Evolutionary conservation across 2,113 vertebrate genomes (phyloP).

Genomic region (Etheostoma spectabile): DNA sequence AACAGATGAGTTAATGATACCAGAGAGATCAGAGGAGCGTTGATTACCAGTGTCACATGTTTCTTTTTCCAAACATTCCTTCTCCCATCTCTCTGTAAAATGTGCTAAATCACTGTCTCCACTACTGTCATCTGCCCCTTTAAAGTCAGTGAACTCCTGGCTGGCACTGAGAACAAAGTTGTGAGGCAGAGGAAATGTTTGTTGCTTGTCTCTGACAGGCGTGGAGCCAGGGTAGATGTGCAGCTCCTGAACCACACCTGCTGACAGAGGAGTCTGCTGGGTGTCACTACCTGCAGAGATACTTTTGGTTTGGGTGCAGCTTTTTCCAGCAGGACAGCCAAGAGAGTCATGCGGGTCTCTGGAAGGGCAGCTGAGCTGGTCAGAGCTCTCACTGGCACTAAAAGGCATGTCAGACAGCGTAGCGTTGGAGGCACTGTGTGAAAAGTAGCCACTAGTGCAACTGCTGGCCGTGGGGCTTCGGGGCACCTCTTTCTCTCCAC

Average conservation of each 20-base stretch:
- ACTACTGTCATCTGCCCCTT: conserved; percentile 88
- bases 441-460: conserved; percentile 97
- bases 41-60: conserved; percentile 32
- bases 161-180: conserved; percentile 73
- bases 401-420: conserved; percentile 94
- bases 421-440: conserved; percentile 95
- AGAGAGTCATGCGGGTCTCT: conserved; percentile 83
- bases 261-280: conserved; percentile 39
- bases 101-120: conserved; percentile 84
- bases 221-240: conserved; percentile 32
- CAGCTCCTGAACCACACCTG: conserved; percentile 19
- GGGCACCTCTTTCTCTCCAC: conserved; percentile 88
- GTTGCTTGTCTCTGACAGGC: conserved; percentile 57
- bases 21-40: conserved; percentile 23
- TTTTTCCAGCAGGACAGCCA: conserved; percentile 60
- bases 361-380: conserved; percentile 86
- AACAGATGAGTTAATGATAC: conserved; percentile 19
- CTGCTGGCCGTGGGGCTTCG: conserved; percentile 97
- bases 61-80: conserved; percentile 27
- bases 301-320: conserved; percentile 82
- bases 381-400: conserved; percentile 92
- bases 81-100: conserved; percentile 68
- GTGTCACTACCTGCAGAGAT: conserved; percentile 78
- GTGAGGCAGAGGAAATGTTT: conserved; percentile 38
- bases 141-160: conserved; percentile 94